These are phyloP conservation scores for Misgurnus anguillicaudatus DNA, from an alignment of 2,113 vertebrate genomes.

Conservation along the genomic window DNA sequence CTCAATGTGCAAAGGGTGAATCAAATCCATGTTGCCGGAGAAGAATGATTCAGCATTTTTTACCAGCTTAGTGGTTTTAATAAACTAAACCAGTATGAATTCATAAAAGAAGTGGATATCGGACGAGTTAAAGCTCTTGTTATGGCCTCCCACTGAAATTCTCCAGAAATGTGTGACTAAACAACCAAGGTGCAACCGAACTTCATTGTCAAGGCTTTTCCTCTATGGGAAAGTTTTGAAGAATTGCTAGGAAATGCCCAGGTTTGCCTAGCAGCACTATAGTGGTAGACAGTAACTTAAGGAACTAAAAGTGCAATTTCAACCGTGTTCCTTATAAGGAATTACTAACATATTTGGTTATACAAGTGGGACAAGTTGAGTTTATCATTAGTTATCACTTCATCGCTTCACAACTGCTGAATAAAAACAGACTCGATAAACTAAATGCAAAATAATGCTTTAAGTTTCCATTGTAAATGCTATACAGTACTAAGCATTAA, in stretches of 20 bases:
- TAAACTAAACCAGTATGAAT: background rate
- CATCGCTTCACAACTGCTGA: background rate
- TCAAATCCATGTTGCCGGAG: background rate
- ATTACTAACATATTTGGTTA: background rate
- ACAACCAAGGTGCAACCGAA: background rate
- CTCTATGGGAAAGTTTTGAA: background rate
- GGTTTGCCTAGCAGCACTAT: background rate
- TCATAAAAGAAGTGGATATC: background rate
- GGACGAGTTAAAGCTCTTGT: background rate
- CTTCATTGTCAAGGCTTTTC: background rate
- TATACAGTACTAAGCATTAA: background rate
- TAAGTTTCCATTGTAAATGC: background rate
- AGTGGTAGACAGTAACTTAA: background rate
- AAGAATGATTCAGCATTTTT: conserved; percentile 15
- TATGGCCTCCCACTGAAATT: background rate
- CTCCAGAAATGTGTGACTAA: conserved; percentile 28
- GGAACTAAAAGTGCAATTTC: background rate
- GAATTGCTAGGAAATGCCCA: background rate
- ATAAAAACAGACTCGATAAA: no score
- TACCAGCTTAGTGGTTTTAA: background rate
- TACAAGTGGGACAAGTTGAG: background rate
- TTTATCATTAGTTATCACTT: background rate
- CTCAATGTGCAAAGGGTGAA: background rate
- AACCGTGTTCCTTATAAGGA: background rate
- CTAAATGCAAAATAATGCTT: no score